Base-by-base conservation (phyloP, 2,113 vertebrate species). In the Calyptomena viridis region DNA sequence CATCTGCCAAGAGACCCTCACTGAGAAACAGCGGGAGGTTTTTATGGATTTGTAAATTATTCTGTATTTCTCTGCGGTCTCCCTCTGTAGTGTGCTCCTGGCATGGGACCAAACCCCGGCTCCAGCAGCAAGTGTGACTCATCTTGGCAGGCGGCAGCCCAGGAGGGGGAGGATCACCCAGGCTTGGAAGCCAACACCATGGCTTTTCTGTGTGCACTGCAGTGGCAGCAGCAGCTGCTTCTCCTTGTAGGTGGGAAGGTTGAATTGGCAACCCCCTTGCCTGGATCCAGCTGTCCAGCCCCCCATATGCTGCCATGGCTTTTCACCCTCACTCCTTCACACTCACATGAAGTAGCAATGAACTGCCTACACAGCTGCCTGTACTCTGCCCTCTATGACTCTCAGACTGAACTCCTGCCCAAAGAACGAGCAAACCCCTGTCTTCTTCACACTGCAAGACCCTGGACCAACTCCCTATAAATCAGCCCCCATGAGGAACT, bases 231-330 rank as follows among this genome's bases (percentile, higher is more conserved):
- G 84, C 93, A 95, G 87, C 87, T 95, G 91, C 35, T 91, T 87
- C 93, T 94, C 59, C 72, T 77, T 75, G 2, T 37, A 39, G 30
- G 44, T 77, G 64, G 64, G 60, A 77, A 56, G 90, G 82, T 40
- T 56, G 79, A 52, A 76, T 84, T 56, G 77, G 88, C 5, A 1
- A 7, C 40, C 28, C 14, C 35, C 16, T 79, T 90, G 84, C 60
- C 76, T 44, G 35, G 39, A 90, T 64, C 60, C 85, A 92, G 82
- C 78, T 90, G 82, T 59, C 85, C 82, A 63, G 42, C 23, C 30
- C 31, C 25, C 7, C 1, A 0, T 28, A 31, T 0, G 0, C 47
- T 0, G 0, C 2, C 0, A 0, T 42, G 14, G 86, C 64, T 85
- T 92, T 84, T 81, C 62, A 37, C 52, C 69, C 77, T 52, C 7